Percentiles rank a stretch among this genome's conserved stretches.
Evolutionary conservation across 1,140 invertebrate genomes (phyloP).

Genomic region (Drosophila sulfurigaster): DNA sequence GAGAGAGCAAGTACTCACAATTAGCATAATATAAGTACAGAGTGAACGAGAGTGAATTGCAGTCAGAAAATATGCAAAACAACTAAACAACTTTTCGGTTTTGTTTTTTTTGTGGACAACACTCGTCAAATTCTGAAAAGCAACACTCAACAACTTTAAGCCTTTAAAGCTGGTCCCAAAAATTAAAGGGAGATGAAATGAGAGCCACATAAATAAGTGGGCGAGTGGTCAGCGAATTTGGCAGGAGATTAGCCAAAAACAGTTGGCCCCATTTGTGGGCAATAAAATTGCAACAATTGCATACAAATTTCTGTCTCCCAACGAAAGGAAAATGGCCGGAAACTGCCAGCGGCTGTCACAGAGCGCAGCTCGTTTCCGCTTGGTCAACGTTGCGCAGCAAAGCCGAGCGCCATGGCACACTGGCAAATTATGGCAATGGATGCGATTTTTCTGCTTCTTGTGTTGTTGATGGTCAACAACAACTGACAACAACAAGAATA

Average conservation of each 20-base stretch:
- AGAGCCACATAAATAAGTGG: constrained; percentile 21
- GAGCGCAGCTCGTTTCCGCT: constrained; percentile 67
- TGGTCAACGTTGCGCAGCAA: constrained; percentile 49
- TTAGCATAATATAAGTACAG: constrained; percentile 64
- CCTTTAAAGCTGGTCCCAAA: constrained; percentile 7
- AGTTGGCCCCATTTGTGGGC: constrained; percentile 70
- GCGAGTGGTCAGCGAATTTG: constrained; percentile 65
- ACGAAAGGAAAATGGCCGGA: constrained; percentile 54
- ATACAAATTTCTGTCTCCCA: constrained; percentile 26
- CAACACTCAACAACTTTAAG: constrained; percentile 16
- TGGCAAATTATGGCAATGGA: constrained; percentile 55
- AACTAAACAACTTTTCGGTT: constrained; percentile 3
- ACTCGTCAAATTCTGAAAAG: constrained; percentile 27
- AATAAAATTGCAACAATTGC: constrained; percentile 76
- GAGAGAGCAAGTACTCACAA: constrained; percentile 42
- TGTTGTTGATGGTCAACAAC: no score
- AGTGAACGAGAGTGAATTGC: constrained; percentile 33
- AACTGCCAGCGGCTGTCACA: constrained; percentile 57
- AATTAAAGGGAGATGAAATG: not conserved
- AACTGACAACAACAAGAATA: constrained; percentile 7
- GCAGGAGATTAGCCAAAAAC: constrained; percentile 74
- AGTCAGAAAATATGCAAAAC: constrained; percentile 43
- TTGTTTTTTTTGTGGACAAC: not conserved
- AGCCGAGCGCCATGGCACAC: not conserved
- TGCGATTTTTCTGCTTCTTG: constrained; percentile 20